Percentiles rank a stretch among this genome's conserved stretches.
phyloP scores from a whole-genome alignment of 1,140 invertebrate genomes.

The Octopus sinensis region DNA sequence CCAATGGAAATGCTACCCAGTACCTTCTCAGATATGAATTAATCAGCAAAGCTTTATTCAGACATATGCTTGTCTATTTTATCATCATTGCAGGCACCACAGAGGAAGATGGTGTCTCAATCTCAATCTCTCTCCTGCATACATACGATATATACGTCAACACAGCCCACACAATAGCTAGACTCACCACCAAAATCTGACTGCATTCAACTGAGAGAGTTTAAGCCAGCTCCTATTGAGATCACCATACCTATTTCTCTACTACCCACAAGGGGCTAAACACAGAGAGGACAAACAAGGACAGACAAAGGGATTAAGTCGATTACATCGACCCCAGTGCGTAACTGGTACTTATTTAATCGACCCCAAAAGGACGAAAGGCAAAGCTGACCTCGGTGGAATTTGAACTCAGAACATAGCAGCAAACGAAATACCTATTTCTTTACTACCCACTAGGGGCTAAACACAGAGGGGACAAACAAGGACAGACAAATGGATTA shows the following conservation, averaged over 20 bases:
- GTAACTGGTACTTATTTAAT: no score
- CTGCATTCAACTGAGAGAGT: not conserved
- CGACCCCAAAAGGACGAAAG: no score
- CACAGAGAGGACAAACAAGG: not conserved
- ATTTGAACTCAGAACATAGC: no score
- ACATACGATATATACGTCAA: not conserved
- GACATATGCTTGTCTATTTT: conserved; percentile 6
- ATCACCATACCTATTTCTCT: not conserved
- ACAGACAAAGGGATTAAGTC: no score
- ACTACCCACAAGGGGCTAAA: not conserved
- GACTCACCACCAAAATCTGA: not conserved
- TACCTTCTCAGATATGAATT: not conserved
- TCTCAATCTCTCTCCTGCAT: no score
- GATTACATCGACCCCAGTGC: no score
- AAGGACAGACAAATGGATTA: no score
- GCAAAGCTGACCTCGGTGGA: no score
- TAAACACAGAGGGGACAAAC: no score
- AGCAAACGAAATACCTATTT: no score
- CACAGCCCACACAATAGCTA: not conserved
- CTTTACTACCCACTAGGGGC: no score
- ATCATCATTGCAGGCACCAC: not conserved
- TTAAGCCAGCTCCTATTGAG: not conserved
- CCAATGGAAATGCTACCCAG: not conserved
- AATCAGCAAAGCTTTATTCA: not conserved
- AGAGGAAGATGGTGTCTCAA: not conserved